Percentiles rank a stretch among this genome's conserved stretches.
Conservation (phyloP, 2,888 invertebrate species). For the Xestia ashworthii region DNA sequence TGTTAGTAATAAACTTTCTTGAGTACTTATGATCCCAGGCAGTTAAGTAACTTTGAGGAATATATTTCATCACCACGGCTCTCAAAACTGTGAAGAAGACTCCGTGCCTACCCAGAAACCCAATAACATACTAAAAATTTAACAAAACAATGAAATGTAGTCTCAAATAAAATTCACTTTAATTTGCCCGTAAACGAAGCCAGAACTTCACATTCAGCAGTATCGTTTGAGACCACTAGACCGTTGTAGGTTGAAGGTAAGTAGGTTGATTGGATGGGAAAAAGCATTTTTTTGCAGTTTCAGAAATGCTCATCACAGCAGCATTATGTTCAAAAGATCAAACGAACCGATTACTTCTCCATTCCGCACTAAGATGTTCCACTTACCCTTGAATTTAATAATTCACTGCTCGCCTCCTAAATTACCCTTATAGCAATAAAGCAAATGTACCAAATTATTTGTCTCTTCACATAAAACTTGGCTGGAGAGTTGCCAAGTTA, state of each 20-base stretch:
- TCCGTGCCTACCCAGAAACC: too few relatives aligned
- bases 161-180: too few relatives aligned
- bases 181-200: neutral
- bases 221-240: neutral
- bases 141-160: too few relatives aligned
- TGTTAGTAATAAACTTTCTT: neutral
- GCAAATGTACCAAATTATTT: slow-evolving; percentile 43
- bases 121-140: neutral
- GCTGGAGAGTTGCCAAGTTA: slow-evolving; percentile 48
- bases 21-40: neutral
- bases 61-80: neutral
- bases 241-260: too few relatives aligned
- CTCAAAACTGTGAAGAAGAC: neutral
- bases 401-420: slow-evolving; percentile 35
- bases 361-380: neutral
- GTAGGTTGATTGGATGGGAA: too few relatives aligned
- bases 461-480: slow-evolving; percentile 29
- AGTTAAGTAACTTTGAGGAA: neutral
- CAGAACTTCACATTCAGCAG: neutral
- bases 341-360: slow-evolving; percentile 1
- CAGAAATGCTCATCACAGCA: too few relatives aligned
- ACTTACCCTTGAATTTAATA: slow-evolving; percentile 30
- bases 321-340: neutral
- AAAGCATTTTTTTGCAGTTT: too few relatives aligned
- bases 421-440: slow-evolving; percentile 48